phyloP scores from a whole-genome alignment of 2,797 vertebrate species.

The Alcedo quadribrachys region DNA sequence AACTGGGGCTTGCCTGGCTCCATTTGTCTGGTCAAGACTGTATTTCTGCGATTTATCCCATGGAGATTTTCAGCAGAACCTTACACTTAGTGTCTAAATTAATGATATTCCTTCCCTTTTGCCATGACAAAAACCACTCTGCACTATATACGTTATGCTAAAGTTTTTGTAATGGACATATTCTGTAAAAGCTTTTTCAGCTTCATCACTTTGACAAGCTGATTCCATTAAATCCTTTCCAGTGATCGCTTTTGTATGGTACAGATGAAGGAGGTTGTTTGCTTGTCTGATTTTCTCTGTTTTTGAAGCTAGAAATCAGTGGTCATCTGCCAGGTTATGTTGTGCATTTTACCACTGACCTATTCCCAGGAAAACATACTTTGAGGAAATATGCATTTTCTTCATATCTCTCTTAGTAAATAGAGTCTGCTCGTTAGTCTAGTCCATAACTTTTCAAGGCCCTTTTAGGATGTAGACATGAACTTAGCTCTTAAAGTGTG shows the following conservation, averaged over 20 bases:
- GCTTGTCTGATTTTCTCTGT: constrained; percentile 4
- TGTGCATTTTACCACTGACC: not conserved
- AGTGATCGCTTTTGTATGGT: constrained; percentile 53
- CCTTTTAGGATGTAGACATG: not conserved
- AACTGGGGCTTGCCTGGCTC: constrained; percentile 70
- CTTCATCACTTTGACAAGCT: constrained; percentile 72
- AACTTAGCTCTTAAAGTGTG: not conserved
- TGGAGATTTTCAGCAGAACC: constrained; percentile 70
- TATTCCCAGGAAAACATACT: constrained; percentile 21
- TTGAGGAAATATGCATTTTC: constrained; percentile 27
- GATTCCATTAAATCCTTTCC: constrained; percentile 75
- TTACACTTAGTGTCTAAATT: constrained; percentile 76
- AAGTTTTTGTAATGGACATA: constrained; percentile 68
- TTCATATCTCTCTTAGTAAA: not conserved
- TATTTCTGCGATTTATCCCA: constrained; percentile 71
- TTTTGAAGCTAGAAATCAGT: constrained; percentile 67
- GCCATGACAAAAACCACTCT: constrained; percentile 69
- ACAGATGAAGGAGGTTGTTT: not conserved
- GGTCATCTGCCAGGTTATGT: constrained; percentile 40
- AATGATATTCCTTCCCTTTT: constrained; percentile 73
- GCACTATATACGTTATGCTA: constrained; percentile 73
- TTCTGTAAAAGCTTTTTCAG: constrained; percentile 76
- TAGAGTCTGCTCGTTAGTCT: not conserved
- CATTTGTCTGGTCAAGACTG: constrained; percentile 68
- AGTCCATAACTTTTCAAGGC: not conserved